phyloP scores from a whole-genome alignment of 2,797 vertebrate genomes.

The Eleutherodactylus coqui region DNA sequence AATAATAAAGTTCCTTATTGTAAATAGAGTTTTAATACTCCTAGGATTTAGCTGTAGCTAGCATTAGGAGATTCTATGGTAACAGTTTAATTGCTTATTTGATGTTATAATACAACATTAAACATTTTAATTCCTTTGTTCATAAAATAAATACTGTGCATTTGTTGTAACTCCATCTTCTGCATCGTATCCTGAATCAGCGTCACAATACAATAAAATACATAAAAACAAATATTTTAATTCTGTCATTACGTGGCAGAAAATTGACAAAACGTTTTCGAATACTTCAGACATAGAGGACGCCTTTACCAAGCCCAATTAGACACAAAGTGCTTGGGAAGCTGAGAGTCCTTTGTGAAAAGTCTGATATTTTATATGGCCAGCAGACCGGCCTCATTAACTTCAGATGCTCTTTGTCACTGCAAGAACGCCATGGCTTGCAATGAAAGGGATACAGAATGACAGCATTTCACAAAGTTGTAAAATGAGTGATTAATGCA shows the following conservation, averaged over 20 bases:
- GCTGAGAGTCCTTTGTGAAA: constrained; percentile 14
- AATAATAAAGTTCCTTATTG: too few species aligned
- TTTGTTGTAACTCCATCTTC: too few species aligned
- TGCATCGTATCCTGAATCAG: too few species aligned
- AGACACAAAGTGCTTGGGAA: constrained; percentile 33
- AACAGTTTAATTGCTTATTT: too few species aligned
- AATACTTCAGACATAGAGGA: not conserved
- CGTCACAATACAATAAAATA: too few species aligned
- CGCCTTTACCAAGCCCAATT: constrained; percentile 24
- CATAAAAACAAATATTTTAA: constrained; percentile 14
- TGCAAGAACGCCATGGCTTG: not conserved
- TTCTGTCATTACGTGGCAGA: not conserved
- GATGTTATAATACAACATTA: too few species aligned
- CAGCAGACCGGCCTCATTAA: constrained; percentile 24
- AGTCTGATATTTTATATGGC: constrained; percentile 22
- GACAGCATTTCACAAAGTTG: constrained; percentile 6
- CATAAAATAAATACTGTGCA: too few species aligned
- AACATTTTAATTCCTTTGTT: too few species aligned
- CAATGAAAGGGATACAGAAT: not conserved
- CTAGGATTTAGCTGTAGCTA: too few species aligned
- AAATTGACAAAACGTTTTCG: not conserved
- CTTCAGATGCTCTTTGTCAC: constrained; percentile 22
- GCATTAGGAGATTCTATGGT: too few species aligned
- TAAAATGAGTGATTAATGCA: constrained; percentile 35
- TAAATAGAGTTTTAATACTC: too few species aligned